Conservation (phyloP, 2,113 vertebrate species). For the Gymnobelideus leadbeateri region DNA sequence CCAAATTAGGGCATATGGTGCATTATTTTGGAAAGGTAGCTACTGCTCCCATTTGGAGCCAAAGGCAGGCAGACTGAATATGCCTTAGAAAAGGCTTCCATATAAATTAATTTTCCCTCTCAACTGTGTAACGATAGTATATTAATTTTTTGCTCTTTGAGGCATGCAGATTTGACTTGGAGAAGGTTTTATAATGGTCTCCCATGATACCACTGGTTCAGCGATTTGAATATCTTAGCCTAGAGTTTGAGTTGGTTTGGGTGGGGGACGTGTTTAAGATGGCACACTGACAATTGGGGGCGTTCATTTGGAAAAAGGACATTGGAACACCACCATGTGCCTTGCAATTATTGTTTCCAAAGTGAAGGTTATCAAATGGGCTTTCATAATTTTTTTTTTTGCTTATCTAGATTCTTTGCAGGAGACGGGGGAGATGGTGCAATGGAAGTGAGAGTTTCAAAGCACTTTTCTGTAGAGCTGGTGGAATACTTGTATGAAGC, state of each 20-base stretch:
- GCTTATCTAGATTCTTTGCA: neutral
- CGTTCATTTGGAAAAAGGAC: slow-evolving; percentile 47
- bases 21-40: slow-evolving; percentile 77
- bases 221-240: slow-evolving; percentile 74
- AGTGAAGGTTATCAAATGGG: neutral
- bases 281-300: slow-evolving; percentile 49
- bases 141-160: slow-evolving; percentile 81
- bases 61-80: slow-evolving; percentile 70
- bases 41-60: slow-evolving; percentile 77
- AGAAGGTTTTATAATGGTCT: slow-evolving; percentile 75
- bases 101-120: slow-evolving; percentile 81
- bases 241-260: slow-evolving; percentile 7
- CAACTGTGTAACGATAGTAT: slow-evolving; percentile 78
- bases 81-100: slow-evolving; percentile 75
- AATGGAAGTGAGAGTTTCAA: neutral
- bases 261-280: slow-evolving; percentile 18
- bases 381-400: slow-evolving; percentile 14
- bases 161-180: slow-evolving; percentile 73
- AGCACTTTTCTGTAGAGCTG: neutral
- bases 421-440: neutral
- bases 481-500: neutral
- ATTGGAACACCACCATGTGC: neutral
- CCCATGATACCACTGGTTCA: slow-evolving; percentile 65
- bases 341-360: neutral
- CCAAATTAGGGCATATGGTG: slow-evolving; percentile 79